Evolutionary conservation across 1,140 invertebrate species (phyloP), one percentile per base, ranked within the genome.

Genomic region (Wiebesia pumilae): DNA sequence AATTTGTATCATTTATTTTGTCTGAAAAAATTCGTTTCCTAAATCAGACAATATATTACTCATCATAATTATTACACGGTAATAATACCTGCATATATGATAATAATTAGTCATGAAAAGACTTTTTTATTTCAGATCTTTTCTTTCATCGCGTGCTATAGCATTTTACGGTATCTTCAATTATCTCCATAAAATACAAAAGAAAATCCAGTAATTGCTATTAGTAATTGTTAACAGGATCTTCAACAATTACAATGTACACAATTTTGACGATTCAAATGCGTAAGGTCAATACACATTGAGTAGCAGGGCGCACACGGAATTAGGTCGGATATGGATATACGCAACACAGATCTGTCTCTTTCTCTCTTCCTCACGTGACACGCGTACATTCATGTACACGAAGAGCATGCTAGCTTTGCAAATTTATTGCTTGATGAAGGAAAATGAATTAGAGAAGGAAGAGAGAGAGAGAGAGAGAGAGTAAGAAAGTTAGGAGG

Each of bases 391-490:
- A 38, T 9, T 21, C 30, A 14, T n/a, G n/a, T 80, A 40, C 40
- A 80, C 6, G 21, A 9, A 47, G n/a, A n/a, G 7, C 30, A 33
- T 51, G 16, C 33, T 58, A 3, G 27, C 21, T 67, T 10, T 24
- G n/a, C n/a, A 30, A 84, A 84, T 84, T 84, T 84, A 77, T 84
- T 69, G 43, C 67, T 54, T 67, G 65, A 19, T 40, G 24, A 67
- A 38, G 35, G 33, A 21, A n/a, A 24, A 40, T 0, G 6, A 14
- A 47, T 7, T 7, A 47, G 14, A 24, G 10, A 62, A 62, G 27
- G 58, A 27, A 27, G 21, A 62, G 27, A 27, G 58, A 62, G 27
- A 62, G 58, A 27, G 3, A 62, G 10, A 62, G 10, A 62, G 14
- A 27, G 10, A 27, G 3, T 4, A 19, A 54, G 19, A 16, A 54